phyloP scores from a whole-genome alignment of 2,113 vertebrate genomes.

The Megaceryle maxima region DNA sequence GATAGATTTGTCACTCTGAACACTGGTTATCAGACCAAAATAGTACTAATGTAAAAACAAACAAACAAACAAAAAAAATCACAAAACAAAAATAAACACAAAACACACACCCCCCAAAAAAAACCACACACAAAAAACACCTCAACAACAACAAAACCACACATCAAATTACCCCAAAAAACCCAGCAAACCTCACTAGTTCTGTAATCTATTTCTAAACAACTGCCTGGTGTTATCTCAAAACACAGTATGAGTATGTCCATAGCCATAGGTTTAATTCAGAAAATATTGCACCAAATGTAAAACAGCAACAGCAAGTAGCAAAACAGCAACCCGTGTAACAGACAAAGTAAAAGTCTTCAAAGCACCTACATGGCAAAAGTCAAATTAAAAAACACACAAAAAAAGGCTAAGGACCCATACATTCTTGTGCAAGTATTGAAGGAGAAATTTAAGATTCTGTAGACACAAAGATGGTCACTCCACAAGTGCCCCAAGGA shows the following conservation, averaged over 20 bases:
- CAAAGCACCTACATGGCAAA: background rate
- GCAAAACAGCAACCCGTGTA: background rate
- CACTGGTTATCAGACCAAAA: background rate
- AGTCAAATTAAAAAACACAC: background rate
- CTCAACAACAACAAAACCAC: background rate
- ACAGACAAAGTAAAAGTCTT: background rate
- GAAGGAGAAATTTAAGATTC: background rate
- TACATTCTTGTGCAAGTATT: background rate
- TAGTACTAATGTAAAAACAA: background rate
- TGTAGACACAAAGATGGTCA: background rate
- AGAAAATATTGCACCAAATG: background rate
- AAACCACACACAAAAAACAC: no score
- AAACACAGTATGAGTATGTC: background rate
- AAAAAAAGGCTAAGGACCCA: background rate
- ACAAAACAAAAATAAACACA: background rate
- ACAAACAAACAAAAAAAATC: background rate
- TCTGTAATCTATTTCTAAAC: background rate
- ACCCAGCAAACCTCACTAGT: background rate
- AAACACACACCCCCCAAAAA: no score
- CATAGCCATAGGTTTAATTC: background rate
- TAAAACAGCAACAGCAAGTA: background rate
- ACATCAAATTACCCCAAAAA: background rate
- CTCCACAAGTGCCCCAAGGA: background rate
- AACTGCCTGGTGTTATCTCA: background rate
- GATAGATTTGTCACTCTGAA: background rate